Evolutionary conservation across 2,113 vertebrate species (phyloP).

Genomic region (Otocyon megalotis): DNA sequence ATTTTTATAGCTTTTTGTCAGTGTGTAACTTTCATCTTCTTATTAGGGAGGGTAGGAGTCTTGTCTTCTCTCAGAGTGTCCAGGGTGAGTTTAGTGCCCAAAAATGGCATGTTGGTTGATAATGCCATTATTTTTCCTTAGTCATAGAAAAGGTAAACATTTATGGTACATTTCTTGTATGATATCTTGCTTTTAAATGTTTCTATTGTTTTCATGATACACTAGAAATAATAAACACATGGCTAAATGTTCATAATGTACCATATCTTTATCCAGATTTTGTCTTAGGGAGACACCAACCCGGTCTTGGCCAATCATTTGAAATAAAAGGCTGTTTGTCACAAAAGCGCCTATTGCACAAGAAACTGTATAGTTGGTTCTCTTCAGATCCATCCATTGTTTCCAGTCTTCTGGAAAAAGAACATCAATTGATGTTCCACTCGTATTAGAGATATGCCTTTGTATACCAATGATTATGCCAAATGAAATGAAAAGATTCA

Average conservation of each 20-base stretch:
- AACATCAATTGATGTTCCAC: background rate
- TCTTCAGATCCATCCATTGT: background rate
- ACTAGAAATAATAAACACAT: background rate
- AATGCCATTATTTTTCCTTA: conserved; percentile 10
- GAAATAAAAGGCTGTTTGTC: conserved; percentile 21
- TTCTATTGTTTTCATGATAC: background rate
- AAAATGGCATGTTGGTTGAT: conserved; percentile 9
- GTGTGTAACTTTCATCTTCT: background rate
- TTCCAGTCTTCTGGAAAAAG: background rate
- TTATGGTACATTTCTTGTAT: background rate
- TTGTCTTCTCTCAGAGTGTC: background rate
- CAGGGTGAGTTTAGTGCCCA: background rate
- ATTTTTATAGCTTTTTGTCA: background rate
- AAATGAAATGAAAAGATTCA: conserved; percentile 57
- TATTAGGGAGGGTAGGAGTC: background rate
- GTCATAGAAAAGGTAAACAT: background rate
- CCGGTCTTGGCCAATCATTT: background rate
- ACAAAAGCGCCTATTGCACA: background rate
- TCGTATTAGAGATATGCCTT: conserved; percentile 5
- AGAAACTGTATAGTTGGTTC: background rate
- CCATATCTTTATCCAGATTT: background rate
- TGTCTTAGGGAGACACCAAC: background rate
- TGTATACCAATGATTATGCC: conserved; percentile 47
- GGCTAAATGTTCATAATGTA: background rate
- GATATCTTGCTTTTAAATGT: background rate